Conservation (phyloP, 1,140 invertebrate genomes). For the Gonioctena quinquepunctata region DNA sequence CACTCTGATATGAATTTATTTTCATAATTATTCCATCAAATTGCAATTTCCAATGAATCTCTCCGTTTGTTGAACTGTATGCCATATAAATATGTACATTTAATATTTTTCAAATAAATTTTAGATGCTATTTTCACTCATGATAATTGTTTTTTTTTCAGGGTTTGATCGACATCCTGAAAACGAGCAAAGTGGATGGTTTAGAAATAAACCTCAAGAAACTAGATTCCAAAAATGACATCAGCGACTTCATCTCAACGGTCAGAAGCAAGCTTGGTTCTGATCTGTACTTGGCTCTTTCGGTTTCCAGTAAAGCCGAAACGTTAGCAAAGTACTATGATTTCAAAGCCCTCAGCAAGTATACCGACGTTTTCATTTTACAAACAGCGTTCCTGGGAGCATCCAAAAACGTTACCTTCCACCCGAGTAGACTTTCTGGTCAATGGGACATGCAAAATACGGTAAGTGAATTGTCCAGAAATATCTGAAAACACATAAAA, state of each 20-base stretch:
- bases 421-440: conserved; percentile 76
- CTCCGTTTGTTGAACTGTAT: no score
- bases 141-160: conserved; percentile 52
- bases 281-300: conserved; percentile 62
- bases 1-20: no score
- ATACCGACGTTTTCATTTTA: conserved; percentile 69
- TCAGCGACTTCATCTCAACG: conserved; percentile 62
- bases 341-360: conserved; percentile 65
- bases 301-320: conserved; percentile 66
- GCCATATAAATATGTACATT: no score
- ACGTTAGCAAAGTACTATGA: conserved; percentile 72
- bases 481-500: no score
- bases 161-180: conserved; percentile 58
- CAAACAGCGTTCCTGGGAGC: conserved; percentile 71
- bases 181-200: conserved; percentile 65
- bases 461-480: no score
- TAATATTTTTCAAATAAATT: no score
- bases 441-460: conserved; percentile 78
- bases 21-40: no score
- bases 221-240: conserved; percentile 60
- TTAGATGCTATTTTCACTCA: no score
- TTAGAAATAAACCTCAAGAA: conserved; percentile 67
- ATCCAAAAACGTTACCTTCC: conserved; percentile 69
- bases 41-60: no score
- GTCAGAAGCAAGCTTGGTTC: conserved; percentile 61